Evolutionary conservation across 2,113 vertebrate genomes (phyloP).

Genomic region (Nipponia nippon): DNA sequence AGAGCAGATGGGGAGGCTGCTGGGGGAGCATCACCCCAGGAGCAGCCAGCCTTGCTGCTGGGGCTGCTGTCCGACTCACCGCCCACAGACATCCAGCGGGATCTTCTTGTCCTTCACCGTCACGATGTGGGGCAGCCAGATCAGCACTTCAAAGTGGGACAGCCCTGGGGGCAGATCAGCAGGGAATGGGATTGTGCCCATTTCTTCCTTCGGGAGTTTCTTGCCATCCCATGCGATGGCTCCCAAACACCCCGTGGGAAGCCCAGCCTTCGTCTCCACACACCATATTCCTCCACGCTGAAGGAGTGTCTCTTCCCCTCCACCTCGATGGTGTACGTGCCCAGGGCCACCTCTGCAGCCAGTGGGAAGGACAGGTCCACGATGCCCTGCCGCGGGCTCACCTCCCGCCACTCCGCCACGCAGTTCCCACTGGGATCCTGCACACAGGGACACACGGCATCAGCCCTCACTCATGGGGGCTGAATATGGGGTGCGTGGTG

Average conservation of each 20-base stretch:
- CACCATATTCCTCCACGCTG: constrained; percentile 19
- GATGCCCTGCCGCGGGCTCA: background rate
- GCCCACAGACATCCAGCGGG: background rate
- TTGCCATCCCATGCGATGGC: background rate
- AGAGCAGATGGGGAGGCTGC: background rate
- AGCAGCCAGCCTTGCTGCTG: background rate
- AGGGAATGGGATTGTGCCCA: background rate
- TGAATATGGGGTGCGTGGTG: background rate
- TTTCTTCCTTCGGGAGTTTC: background rate
- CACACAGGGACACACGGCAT: fast-evolving
- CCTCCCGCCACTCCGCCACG: background rate
- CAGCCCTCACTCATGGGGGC: background rate
- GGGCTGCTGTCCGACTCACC: background rate
- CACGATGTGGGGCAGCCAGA: background rate
- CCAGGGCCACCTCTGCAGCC: background rate
- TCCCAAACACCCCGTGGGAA: background rate
- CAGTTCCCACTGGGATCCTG: background rate
- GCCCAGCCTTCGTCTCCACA: fast-evolving
- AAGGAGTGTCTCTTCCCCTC: background rate
- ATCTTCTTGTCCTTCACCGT: background rate
- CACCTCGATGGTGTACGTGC: background rate
- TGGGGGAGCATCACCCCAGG: fast-evolving
- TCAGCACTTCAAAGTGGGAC: background rate
- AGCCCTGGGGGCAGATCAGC: background rate
- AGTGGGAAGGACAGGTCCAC: constrained; percentile 21